Evolutionary conservation across 2,888 invertebrate genomes (phyloP).

Genomic region (Cantharis lateralis): DNA sequence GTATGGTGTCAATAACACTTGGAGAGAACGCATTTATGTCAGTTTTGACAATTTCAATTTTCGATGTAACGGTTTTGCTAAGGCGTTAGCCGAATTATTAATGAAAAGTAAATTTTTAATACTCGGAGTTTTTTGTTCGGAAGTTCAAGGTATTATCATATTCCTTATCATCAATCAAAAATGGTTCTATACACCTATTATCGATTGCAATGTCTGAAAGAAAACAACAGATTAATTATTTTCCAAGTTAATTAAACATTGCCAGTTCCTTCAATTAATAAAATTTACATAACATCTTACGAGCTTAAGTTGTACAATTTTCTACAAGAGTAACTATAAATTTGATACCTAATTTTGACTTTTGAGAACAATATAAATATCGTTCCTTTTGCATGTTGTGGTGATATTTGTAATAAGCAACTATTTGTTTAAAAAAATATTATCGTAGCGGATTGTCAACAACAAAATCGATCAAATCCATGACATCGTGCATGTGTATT

Average conservation of each 20-base stretch:
- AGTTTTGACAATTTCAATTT: background rate
- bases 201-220: background rate
- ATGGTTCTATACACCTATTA: background rate
- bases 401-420: background rate
- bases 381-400: background rate
- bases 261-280: background rate
- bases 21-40: background rate
- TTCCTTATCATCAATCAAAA: background rate
- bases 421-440: background rate
- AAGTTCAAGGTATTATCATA: background rate
- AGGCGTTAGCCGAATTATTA: background rate
- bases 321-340: background rate
- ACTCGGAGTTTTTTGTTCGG: background rate
- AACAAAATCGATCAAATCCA: background rate
- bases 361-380: background rate
- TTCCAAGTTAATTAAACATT: background rate
- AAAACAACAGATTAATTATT: background rate
- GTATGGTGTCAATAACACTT: background rate
- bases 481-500: no score
- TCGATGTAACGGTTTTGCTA: background rate
- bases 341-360: background rate
- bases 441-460: background rate
- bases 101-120: background rate
- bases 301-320: background rate
- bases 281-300: background rate